phyloP scores from a whole-genome alignment of 2,888 invertebrate species.

The Erannis defoliaria region DNA sequence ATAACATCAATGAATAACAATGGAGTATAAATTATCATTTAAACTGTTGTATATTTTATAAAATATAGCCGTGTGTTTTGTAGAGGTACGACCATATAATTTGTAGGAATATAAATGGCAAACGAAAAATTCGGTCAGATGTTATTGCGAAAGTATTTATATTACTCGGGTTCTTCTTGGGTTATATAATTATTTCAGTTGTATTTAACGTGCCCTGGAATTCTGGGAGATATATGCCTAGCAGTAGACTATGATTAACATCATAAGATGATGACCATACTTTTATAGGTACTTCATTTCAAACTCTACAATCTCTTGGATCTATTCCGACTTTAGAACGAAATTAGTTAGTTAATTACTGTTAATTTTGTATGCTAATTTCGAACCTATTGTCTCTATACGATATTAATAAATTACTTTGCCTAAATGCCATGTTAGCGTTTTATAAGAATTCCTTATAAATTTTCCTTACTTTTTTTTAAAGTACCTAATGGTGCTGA shows the following conservation, averaged over 20 bases:
- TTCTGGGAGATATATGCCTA: too few relatives aligned
- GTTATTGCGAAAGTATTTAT: background rate
- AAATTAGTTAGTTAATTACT: background rate
- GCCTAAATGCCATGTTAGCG: too few relatives aligned
- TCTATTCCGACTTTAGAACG: background rate
- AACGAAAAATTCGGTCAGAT: conserved; percentile 32
- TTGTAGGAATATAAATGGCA: conserved; percentile 67
- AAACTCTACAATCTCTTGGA: background rate
- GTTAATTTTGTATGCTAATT: too few relatives aligned
- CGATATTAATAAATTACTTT: too few relatives aligned
- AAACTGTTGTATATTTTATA: conserved; percentile 86
- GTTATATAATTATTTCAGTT: conserved; percentile 3
- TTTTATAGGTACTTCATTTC: too few relatives aligned
- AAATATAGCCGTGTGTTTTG: conserved; percentile 81
- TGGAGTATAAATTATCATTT: conserved; percentile 87
- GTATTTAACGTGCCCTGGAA: background rate
- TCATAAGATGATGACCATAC: too few relatives aligned
- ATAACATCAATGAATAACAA: conserved; percentile 87
- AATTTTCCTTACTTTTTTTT: too few relatives aligned
- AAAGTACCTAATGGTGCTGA: too few relatives aligned
- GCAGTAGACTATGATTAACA: too few relatives aligned
- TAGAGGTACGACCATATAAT: conserved; percentile 66
- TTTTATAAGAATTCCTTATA: too few relatives aligned
- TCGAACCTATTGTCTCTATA: too few relatives aligned
- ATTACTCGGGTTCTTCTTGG: background rate